Conservation (phyloP, 2,797 vertebrate species). For the Siniperca obscura region DNA sequence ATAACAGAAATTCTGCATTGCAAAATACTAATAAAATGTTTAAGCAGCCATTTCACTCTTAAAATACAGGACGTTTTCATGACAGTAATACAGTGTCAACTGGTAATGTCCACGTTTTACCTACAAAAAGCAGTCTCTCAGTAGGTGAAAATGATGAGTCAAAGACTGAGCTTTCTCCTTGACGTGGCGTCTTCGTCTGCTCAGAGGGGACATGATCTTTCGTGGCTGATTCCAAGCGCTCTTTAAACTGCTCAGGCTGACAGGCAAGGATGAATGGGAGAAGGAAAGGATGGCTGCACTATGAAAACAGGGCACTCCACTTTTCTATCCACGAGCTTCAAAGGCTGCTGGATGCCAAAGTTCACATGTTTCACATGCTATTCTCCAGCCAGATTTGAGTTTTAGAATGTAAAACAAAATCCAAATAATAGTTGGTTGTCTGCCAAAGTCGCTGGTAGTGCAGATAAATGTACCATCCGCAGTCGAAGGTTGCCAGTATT, state of each 20-base stretch:
- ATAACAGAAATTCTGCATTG: background rate
- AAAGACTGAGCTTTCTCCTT: conserved; percentile 30
- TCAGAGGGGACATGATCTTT: conserved; percentile 60
- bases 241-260: conserved; percentile 42
- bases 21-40: background rate
- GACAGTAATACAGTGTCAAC: background rate
- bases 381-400: conserved; percentile 20
- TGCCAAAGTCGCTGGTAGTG: conserved; percentile 44
- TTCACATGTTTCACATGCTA: conserved; percentile 20
- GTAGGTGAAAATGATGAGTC: conserved; percentile 50
- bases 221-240: conserved; percentile 47
- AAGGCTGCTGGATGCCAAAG: background rate
- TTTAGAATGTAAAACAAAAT: conserved; percentile 37
- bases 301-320: conserved; percentile 10
- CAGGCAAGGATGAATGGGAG: conserved; percentile 38
- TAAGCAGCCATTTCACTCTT: background rate
- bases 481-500: conserved; percentile 54
- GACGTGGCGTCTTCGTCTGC: conserved; percentile 25
- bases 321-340: conserved; percentile 9
- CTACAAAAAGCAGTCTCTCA: conserved; percentile 3
- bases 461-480: conserved; percentile 35
- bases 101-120: background rate
- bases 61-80: background rate
- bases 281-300: conserved; percentile 24
- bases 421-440: conserved; percentile 32